Base-by-base conservation (phyloP, 2,113 vertebrate species). In the Brachyhypopomus occidentalis region DNA sequence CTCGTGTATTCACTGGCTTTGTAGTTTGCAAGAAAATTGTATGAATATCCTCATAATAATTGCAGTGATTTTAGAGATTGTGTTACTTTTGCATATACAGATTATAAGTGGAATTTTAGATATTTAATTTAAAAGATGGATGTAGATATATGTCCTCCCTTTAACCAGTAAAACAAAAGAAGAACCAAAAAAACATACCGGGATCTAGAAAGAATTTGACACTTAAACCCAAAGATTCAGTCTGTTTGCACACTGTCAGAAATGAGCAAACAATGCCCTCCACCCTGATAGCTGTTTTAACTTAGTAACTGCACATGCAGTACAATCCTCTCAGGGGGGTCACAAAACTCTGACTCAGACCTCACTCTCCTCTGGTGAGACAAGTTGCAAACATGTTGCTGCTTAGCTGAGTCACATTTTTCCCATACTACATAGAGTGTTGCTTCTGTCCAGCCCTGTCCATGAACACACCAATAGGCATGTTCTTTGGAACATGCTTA, bases 331-430 rank as follows among this genome's bases (percentile, higher is more conserved):
- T 25, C 52, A 71, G 22, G 12, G 38, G 34, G 69, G 34, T n/a
- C 27, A 45, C 25, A 63, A 34, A 72, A 27, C 56, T 48, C 8
- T 71, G 55, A 30, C 38, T 72, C 69, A 72, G 69, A 63, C 19
- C 58, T 7, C 20, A 60, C 58, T 48, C 23, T 36, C 59, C 60
- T 34, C 38, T 34, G 14, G 72, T 64, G 55, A 70, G 14, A 19
- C 14, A 8, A 80, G 2, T 22, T 78, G 63, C 60, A 45, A 80
- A 41, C 16, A 16, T 60, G 52, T 60, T 70, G 56, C 56, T 60
- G 25, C 20, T 55, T 16, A 77, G 59, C 80, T 75, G 63, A 55
- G 36, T 70, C 59, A 69, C 36, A 16, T 2, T 70, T 70, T 25
- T 72, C 11, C 62, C 19, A 64, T 22, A 16, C 27, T 76, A 25